phyloP scores from a whole-genome alignment of 64 coral and sea anemone species.

The Trachythela sp. region DNA sequence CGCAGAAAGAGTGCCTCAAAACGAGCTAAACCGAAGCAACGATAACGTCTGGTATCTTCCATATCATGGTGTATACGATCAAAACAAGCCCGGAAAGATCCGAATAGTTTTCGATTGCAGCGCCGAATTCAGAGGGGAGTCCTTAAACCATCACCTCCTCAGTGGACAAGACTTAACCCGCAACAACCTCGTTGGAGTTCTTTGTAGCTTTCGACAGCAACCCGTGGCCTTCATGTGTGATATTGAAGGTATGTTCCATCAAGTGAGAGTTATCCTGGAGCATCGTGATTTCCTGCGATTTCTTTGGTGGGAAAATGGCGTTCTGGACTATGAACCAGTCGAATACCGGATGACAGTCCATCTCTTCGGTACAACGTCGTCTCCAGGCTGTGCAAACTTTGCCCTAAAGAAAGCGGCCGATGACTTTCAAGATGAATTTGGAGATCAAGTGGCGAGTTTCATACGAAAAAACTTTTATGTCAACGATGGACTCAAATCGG shows the following conservation, averaged over 20 bases:
- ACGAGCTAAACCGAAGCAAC: neutral
- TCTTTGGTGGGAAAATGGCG: neutral
- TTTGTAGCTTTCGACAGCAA: neutral
- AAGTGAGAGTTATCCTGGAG: neutral
- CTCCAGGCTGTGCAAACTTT: neutral
- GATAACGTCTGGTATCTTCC: constrained; percentile 26
- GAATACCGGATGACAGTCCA: constrained; percentile 1
- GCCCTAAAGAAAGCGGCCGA: neutral
- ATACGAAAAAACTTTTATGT: neutral
- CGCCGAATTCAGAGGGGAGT: neutral
- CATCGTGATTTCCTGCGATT: neutral
- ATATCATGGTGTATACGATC: neutral
- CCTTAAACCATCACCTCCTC: neutral
- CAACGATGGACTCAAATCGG: neutral
- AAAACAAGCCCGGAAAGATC: neutral
- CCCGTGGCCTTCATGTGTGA: neutral
- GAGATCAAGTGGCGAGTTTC: neutral
- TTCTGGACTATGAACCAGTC: neutral
- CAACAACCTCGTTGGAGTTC: neutral
- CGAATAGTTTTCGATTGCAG: neutral
- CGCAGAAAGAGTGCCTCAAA: constrained; percentile 8
- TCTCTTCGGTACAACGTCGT: neutral
- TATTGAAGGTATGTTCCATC: neutral
- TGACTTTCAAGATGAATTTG: neutral
- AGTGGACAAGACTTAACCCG: neutral